These are phyloP conservation scores for Ceratitis capitata DNA, from an alignment of 1,140 invertebrate genomes.

Conservation along the genomic window DNA sequence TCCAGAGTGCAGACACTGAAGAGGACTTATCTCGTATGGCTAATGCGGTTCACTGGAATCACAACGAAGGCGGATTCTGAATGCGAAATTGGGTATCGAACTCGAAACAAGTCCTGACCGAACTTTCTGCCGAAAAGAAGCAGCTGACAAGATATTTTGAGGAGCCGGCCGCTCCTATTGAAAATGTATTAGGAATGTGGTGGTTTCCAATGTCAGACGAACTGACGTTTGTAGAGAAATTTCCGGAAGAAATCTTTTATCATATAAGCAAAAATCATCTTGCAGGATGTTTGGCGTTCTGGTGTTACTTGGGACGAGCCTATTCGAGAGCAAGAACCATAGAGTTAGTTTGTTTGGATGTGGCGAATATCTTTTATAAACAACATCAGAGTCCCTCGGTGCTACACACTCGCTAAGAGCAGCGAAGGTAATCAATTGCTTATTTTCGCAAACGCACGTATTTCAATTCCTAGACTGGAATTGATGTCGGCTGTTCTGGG, in stretches of 20 bases:
- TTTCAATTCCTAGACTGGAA: background rate
- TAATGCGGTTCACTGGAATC: no score
- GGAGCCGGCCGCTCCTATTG: background rate
- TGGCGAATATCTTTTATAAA: background rate
- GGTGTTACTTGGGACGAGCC: background rate
- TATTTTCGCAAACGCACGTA: slow-evolving; percentile 2
- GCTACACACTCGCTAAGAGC: background rate
- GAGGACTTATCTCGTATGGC: no score
- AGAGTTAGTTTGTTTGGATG: background rate
- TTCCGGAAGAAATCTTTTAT: background rate
- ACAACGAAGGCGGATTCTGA: no score
- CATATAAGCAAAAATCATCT: background rate
- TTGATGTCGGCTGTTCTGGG: background rate
- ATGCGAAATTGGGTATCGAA: no score
- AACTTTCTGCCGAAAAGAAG: background rate
- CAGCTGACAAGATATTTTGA: background rate
- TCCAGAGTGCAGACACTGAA: no score
- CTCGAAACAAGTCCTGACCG: background rate
- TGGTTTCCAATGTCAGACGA: slow-evolving; percentile 7
- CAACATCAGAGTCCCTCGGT: background rate
- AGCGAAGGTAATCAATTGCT: background rate
- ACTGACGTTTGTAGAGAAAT: slow-evolving; percentile 18
- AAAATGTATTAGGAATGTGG: slow-evolving; percentile 36
- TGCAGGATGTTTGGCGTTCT: slow-evolving; percentile 2
- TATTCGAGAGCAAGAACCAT: background rate